These are phyloP conservation scores for Phyto melanocephala DNA, from an alignment of 2,888 invertebrate genomes.

Conservation along the genomic window DNA sequence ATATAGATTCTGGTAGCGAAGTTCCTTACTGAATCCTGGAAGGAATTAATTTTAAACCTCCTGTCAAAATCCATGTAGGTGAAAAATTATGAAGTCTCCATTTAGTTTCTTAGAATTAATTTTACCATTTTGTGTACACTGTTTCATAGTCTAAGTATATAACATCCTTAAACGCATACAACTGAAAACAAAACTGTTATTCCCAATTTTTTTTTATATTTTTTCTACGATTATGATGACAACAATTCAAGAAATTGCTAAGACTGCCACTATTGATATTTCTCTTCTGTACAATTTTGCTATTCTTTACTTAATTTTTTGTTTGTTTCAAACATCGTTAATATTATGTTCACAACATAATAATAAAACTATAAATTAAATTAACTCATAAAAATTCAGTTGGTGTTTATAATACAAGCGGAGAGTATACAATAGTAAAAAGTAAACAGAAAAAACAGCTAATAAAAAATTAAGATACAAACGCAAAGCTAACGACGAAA, in stretches of 20 bases:
- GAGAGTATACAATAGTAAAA: slow-evolving; percentile 8
- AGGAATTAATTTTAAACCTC: too few relatives aligned
- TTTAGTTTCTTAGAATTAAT: too few relatives aligned
- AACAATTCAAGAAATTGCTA: neutral
- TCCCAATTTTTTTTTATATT: neutral
- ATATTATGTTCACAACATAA: slow-evolving; percentile 73
- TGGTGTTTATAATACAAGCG: slow-evolving; percentile 73
- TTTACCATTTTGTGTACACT: neutral
- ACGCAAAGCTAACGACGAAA: neutral
- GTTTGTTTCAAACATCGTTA: slow-evolving; percentile 28
- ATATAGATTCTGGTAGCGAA: too few relatives aligned
- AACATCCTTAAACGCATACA: neutral
- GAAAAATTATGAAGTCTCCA: too few relatives aligned
- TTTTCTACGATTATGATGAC: neutral
- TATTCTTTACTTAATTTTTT: neutral
- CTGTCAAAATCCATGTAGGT: too few relatives aligned
- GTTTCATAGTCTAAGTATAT: neutral
- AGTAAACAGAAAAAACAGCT: slow-evolving; percentile 47
- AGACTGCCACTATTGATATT: neutral
- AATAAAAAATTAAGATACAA: slow-evolving; percentile 1
- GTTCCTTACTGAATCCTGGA: too few relatives aligned
- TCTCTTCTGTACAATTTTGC: neutral
- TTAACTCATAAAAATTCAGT: slow-evolving; percentile 78
- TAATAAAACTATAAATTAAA: slow-evolving; percentile 79
- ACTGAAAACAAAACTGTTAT: neutral